A percentile compares a stretch with the other conserved stretches of the same genome.
These are phyloP conservation scores for Adelognathus sp. DNA, from an alignment of 2,888 invertebrate species.

Conservation along the genomic window DNA sequence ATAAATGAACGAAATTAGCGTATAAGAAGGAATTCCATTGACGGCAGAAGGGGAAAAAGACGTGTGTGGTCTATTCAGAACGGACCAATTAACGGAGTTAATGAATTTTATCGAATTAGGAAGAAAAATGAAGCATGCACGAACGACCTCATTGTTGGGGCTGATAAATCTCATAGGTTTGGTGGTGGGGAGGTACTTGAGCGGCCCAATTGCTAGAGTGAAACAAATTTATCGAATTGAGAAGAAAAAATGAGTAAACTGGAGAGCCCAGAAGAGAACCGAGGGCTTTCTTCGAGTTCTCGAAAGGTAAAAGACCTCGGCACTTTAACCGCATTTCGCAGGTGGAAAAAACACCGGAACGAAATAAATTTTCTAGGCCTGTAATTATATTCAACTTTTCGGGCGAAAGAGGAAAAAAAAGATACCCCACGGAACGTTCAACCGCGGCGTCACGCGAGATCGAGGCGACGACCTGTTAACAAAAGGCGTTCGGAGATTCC, in stretches of 20 bases:
- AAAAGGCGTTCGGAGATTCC: neutral
- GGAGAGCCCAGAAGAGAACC: neutral
- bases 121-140: too few relatives aligned
- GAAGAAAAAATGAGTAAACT: neutral
- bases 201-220: neutral
- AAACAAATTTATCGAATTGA: neutral
- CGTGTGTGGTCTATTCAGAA: slow-evolving; percentile 24
- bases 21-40: slow-evolving; percentile 28
- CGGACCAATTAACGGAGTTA: neutral
- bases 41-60: neutral
- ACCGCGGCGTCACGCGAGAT: slow-evolving; percentile 15
- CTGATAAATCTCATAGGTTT: too few relatives aligned
- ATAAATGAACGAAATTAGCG: slow-evolving; percentile 30
- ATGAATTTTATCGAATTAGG: neutral
- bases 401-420: neutral
- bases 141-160: too few relatives aligned
- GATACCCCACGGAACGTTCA: neutral
- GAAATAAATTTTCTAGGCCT: neutral
- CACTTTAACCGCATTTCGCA: neutral
- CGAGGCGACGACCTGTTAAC: slow-evolving; percentile 18
- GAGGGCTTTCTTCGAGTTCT: neutral
- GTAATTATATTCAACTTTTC: neutral
- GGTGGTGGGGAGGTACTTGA: too few relatives aligned
- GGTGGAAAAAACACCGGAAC: neutral
- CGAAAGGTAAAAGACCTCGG: neutral